Conservation (phyloP, 2,888 invertebrate genomes). For the Campaea margaritaria region DNA sequence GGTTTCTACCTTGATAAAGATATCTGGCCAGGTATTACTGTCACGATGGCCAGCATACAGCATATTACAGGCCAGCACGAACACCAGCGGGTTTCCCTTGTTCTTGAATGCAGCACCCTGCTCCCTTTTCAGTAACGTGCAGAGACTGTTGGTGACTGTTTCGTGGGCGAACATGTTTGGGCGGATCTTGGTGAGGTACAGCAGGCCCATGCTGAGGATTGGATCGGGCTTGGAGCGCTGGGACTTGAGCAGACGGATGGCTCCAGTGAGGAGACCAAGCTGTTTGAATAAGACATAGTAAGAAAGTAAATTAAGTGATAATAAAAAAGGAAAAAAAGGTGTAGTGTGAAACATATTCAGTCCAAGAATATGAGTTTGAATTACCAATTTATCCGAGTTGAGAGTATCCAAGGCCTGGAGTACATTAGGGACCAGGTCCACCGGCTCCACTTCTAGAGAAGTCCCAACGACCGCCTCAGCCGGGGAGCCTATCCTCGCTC, state of each 20-base stretch:
- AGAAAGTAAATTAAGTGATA: no score
- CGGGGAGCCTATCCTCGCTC: conserved; percentile 76
- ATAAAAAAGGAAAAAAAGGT: no score
- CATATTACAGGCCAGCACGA: conserved; percentile 93
- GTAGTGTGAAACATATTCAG: no score
- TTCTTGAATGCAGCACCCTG: conserved; percentile 89
- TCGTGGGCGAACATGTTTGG: conserved; percentile 92
- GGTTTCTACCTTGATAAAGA: conserved; percentile 96
- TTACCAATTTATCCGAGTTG: conserved; percentile 91
- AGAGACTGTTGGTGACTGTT: conserved; percentile 90
- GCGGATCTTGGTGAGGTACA: conserved; percentile 92
- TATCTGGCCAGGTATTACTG: conserved; percentile 95
- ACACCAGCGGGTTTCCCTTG: conserved; percentile 92
- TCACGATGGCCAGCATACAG: conserved; percentile 93
- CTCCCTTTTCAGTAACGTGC: conserved; percentile 93
- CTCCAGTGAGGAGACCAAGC: conserved; percentile 93
- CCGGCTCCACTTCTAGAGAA: conserved; percentile 92
- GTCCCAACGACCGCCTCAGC: conserved; percentile 75
- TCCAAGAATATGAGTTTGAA: conserved; percentile 21
- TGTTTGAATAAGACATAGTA: conserved; percentile 52
- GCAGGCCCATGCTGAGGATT: conserved; percentile 90
- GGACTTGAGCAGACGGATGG: conserved; percentile 91
- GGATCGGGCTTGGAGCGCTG: conserved; percentile 94
- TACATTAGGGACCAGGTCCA: conserved; percentile 90
- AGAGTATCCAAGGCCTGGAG: conserved; percentile 90